Base-by-base conservation (phyloP, 2,888 invertebrate genomes). In the Lasioglossum leucozonium region DNA sequence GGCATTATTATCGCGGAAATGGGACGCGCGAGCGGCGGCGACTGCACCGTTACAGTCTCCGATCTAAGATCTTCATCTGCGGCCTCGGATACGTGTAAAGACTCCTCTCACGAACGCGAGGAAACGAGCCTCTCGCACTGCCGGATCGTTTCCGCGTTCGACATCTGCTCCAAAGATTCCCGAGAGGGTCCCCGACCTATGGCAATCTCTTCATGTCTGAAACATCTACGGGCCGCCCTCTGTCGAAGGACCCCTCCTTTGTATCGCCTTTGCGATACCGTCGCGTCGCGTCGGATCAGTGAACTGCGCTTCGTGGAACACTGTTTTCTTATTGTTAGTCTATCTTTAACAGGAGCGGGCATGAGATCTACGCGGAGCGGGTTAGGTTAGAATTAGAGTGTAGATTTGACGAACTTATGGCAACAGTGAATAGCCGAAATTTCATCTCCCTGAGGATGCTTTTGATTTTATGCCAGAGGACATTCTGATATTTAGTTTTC, bases 1-100 rank as follows among this genome's bases (percentile, higher is more conserved):
- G 74, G 79, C 80, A 76, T 89, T 89, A 90, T 89, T 89, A 82
- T 81, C 82, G 69, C 82, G 79, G 82, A 86, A 89, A 88, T 86
- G 72, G 81, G 72, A 90, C 84, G 75, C 82, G 81, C 79, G 55
- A 55, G 55, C n/a, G 55, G 11, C 55, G 55, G 16, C 62, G 75
- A 74, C 65, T 72, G 74, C 69, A 78, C 85, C 81, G 79, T 77
- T 79, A 75, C 58, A 47, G 75, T 58, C 79, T 71, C 34, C 47
- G 82, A 90, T 90, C 75, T 81, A 73, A 82, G 81, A 89, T 82
- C 79, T 71, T 82, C 82, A 77, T 89, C 80, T 73, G 30, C n/a
- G 18, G 77, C 42, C 73, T n/a, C 42, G 58, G 30, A 51, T 18
- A 34, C 30, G 72, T 18, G 44, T 55, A 37, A 37, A n/a, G 37